Conservation (phyloP, 2,113 vertebrate genomes). For the Neogobius melanostomus region DNA sequence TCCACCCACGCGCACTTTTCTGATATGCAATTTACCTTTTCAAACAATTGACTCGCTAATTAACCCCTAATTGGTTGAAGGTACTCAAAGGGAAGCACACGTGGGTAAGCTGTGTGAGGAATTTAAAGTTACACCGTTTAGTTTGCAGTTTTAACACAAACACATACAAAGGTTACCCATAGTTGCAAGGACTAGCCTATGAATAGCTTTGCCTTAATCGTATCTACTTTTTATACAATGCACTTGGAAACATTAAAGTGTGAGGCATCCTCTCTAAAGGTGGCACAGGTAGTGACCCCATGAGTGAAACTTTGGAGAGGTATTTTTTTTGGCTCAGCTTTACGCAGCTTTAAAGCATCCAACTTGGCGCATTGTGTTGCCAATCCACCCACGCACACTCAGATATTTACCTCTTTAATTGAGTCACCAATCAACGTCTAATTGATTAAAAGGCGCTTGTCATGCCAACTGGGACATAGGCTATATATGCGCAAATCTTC, state of each 20-base stretch:
- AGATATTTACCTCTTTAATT: background rate
- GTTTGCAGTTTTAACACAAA: too few relatives aligned
- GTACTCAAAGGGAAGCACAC: too few relatives aligned
- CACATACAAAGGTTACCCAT: too few relatives aligned
- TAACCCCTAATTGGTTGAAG: background rate
- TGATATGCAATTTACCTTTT: background rate
- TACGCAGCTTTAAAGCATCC: background rate
- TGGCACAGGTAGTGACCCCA: too few relatives aligned
- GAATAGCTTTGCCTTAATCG: too few relatives aligned
- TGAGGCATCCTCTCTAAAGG: too few relatives aligned
- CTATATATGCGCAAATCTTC: constrained; percentile 27
- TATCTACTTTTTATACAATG: too few relatives aligned
- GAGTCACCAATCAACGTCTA: too few relatives aligned
- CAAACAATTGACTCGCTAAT: background rate
- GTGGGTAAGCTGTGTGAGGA: too few relatives aligned
- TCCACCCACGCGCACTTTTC: background rate
- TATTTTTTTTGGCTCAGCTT: background rate
- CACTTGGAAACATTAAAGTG: too few relatives aligned
- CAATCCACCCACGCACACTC: background rate
- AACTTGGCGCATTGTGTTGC: constrained; percentile 1
- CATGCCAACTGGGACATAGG: constrained; percentile 8
- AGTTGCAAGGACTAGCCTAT: too few relatives aligned
- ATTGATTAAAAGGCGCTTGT: background rate
- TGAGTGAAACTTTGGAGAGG: background rate
- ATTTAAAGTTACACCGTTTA: too few relatives aligned